Base-by-base conservation (phyloP, 2,113 vertebrate genomes). In the Puffinus mauretanicus region DNA sequence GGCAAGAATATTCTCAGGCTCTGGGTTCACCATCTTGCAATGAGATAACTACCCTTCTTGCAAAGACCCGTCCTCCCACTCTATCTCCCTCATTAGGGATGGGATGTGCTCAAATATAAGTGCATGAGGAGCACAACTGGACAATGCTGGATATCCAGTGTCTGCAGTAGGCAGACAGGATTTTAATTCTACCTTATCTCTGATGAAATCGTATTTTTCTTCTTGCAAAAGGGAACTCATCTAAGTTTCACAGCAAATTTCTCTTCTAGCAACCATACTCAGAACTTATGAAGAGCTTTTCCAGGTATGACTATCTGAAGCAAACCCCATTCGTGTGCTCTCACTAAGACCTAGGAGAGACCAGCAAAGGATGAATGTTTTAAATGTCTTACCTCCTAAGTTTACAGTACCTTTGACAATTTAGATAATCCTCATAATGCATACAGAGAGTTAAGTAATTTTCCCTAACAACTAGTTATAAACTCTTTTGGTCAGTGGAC, bases 341-440 rank as follows among this genome's bases (percentile, higher is more conserved):
- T n/a, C 44, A 69, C 46, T 81, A 69, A 83, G 26, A 82, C 27
- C 10, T 47, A 80, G 24, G 8, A 83, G 34, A 90, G 13, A 49
- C 10, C 13, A 82, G 30, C 14, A 54, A 76, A 64, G n/a, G 6
- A 51, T 22, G 38, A 86, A 22, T 29, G 24, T 51, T 76, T 83
- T 42, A 51, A 55, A 44, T 7, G 3, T 42, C 40, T 60, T 64
- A 29, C 6, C 22, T 80, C 36, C 9, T 29, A 75, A 46, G 30
- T 66, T 32, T 44, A 44, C 64, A 24, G 34, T 13, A 54, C 14
- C 27, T 82, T 57, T 67, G 52, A 42, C 64, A 84, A 69, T 69
- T 81, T 13, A 62, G 38, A 47, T 71, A 90, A 71, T 19, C 16
- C 7, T 54, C 21, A 24, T 58, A 49, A 49, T 0, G 0, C 1